Percentiles rank a stretch among this genome's conserved stretches.
phyloP scores from a whole-genome alignment of 2,797 vertebrate species.

The Chrosomus eos region DNA sequence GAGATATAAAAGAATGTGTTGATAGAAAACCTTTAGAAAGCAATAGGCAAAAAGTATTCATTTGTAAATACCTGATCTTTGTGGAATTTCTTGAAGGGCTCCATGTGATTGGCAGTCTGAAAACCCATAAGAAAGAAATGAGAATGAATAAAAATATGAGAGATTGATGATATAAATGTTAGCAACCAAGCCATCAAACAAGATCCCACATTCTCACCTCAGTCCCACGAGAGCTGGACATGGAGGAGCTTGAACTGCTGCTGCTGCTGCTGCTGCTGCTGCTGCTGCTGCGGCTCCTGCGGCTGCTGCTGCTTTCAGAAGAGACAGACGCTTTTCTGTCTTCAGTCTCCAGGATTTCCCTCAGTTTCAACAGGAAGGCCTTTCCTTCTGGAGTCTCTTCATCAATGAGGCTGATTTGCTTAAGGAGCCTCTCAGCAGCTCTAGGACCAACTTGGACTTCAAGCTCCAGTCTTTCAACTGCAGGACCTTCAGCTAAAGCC shows the following conservation, averaged over 20 bases:
- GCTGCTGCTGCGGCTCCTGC: conserved; percentile 44
- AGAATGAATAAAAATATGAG: background rate
- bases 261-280: conserved; percentile 69
- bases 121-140: background rate
- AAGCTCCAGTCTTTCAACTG: conserved; percentile 78
- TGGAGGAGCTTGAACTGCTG: conserved; percentile 64
- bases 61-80: conserved; percentile 64
- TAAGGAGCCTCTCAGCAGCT: conserved; percentile 78
- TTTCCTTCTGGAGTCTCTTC: conserved; percentile 55
- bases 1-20: background rate
- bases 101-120: conserved; percentile 46
- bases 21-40: background rate
- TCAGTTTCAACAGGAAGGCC: conserved; percentile 75
- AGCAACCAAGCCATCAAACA: background rate
- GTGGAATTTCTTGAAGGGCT: conserved; percentile 67
- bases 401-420: conserved; percentile 65
- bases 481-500: conserved; percentile 69
- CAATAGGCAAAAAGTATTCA: background rate
- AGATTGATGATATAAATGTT: background rate
- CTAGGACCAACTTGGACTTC: conserved; percentile 79
- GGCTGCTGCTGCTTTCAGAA: conserved; percentile 30
- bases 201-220: conserved; percentile 54
- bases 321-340: conserved; percentile 39
- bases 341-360: conserved; percentile 72
- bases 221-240: conserved; percentile 31